Conservation (phyloP, 2,888 invertebrate genomes). For the Calephelis perditalis region DNA sequence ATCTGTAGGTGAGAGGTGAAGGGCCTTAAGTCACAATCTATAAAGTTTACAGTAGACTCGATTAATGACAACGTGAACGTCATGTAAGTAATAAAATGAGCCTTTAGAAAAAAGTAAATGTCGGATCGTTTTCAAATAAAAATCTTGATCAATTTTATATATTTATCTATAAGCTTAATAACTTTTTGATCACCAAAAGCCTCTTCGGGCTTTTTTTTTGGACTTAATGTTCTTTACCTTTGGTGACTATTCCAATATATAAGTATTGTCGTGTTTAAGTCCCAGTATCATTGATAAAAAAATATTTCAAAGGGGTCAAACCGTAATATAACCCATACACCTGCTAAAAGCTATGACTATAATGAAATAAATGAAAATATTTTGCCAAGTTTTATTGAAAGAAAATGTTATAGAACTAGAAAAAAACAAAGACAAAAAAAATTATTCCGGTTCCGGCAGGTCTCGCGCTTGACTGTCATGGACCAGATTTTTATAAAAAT, state of each 20-base stretch:
- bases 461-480: background rate
- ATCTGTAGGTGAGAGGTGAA: too few relatives aligned
- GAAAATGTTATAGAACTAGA: background rate
- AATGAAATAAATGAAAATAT: background rate
- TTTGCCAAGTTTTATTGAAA: slow-evolving; percentile 1
- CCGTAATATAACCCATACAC: slow-evolving; percentile 2
- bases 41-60: slow-evolving; percentile 3
- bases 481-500: slow-evolving; percentile 3
- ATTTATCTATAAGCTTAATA: slow-evolving; percentile 8
- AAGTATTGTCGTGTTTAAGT: slow-evolving; percentile 7
- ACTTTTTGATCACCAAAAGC: slow-evolving; percentile 4
- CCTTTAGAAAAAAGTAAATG: slow-evolving; percentile 2
- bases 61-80: background rate
- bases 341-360: background rate
- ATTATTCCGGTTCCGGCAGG: background rate
- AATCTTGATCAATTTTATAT: background rate
- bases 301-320: slow-evolving; percentile 1
- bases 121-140: slow-evolving; percentile 6
- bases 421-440: slow-evolving; percentile 4
- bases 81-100: slow-evolving; percentile 3
- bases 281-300: slow-evolving; percentile 10
- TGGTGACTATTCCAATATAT: slow-evolving; percentile 2
- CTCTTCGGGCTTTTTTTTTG: slow-evolving; percentile 4
- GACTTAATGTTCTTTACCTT: slow-evolving; percentile 11
- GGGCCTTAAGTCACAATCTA: slow-evolving; percentile 7